These are phyloP conservation scores for Tyrannus savana DNA, from an alignment of 2,113 vertebrate genomes.

Conservation along the genomic window DNA sequence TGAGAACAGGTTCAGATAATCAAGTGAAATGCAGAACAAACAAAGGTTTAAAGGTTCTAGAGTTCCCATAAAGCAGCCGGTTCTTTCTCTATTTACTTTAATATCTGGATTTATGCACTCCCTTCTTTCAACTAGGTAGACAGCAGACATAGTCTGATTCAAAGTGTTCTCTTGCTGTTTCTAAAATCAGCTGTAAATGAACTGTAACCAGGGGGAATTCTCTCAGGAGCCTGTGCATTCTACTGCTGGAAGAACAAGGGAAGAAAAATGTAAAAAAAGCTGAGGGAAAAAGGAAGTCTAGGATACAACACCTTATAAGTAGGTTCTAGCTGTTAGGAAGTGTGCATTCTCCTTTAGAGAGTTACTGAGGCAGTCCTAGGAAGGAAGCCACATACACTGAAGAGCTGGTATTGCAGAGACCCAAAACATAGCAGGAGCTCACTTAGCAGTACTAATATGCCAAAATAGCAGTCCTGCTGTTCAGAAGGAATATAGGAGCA, in stretches of 20 bases:
- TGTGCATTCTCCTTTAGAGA: neutral
- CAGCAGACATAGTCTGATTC: neutral
- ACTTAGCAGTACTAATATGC: neutral
- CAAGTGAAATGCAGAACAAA: slow-evolving; percentile 19
- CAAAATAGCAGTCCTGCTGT: neutral
- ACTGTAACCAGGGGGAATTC: neutral
- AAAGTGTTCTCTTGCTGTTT: neutral
- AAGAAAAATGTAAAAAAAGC: neutral
- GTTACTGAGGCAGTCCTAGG: neutral
- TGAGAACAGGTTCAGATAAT: neutral
- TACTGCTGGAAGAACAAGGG: neutral
- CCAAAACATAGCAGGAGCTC: neutral
- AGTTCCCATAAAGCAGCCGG: neutral
- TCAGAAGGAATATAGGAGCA: neutral
- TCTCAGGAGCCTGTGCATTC: neutral
- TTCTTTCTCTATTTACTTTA: slow-evolving; percentile 23
- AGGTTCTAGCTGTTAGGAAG: neutral
- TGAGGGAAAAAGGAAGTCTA: neutral
- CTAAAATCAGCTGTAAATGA: slow-evolving; percentile 41
- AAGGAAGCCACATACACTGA: neutral
- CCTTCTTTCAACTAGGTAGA: neutral
- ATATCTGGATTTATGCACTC: slow-evolving; percentile 20
- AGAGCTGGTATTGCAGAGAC: neutral
- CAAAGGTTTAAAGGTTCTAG: slow-evolving; percentile 43
- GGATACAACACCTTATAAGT: neutral